A percentile compares a stretch with the other conserved stretches of the same genome.
Conservation (phyloP, 2,888 invertebrate genomes). For the Papilio protenor region DNA sequence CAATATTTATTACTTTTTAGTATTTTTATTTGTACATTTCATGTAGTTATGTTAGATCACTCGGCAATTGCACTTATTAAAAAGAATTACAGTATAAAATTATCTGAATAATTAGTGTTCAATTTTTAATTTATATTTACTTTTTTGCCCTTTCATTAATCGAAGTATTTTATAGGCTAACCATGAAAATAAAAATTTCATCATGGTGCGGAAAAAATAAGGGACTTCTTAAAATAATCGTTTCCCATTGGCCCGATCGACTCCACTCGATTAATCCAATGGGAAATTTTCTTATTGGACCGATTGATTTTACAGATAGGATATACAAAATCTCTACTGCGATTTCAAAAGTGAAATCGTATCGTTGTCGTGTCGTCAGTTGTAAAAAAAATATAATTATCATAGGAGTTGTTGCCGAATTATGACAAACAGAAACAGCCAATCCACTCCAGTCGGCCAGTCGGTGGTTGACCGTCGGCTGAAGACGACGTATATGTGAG, state of each 20-base stretch:
- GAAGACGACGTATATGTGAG: constrained; percentile 43
- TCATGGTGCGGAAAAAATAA: neutral
- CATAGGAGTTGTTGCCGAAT: constrained; percentile 39
- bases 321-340: neutral
- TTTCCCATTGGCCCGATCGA: no score
- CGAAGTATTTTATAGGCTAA: neutral
- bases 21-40: no score
- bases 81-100: no score
- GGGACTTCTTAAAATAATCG: neutral
- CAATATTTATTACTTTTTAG: no score
- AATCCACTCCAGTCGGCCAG: constrained; percentile 36
- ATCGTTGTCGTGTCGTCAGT: constrained; percentile 38
- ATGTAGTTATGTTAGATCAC: neutral
- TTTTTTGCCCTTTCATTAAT: neutral
- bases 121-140: neutral
- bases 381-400: constrained; percentile 36
- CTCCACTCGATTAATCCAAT: no score
- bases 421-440: constrained; percentile 47
- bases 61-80: no score
- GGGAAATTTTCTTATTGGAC: no score
- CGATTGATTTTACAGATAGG: neutral
- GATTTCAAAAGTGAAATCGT: neutral
- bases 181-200: neutral
- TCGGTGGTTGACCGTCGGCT: constrained; percentile 47
- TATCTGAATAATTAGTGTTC: neutral